phyloP scores from a whole-genome alignment of 2,113 vertebrate genomes.

The Oxyruncus cristatus region DNA sequence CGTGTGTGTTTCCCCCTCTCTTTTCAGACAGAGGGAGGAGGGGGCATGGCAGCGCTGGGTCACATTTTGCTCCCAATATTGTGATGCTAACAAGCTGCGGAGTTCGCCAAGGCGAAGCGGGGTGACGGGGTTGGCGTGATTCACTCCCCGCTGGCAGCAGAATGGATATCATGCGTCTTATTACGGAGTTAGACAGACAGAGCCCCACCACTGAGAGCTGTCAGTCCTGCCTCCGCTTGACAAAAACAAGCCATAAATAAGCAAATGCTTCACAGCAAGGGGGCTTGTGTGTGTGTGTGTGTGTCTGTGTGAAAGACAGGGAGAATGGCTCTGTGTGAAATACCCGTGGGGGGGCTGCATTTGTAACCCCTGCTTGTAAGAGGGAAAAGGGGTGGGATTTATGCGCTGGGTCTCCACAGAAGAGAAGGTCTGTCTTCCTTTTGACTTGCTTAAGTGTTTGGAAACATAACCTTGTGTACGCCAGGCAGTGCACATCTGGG shows the following conservation, averaged over 20 bases:
- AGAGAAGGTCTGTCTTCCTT: neutral
- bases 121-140: conserved; percentile 12
- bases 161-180: conserved; percentile 72
- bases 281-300: neutral
- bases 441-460: neutral
- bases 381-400: conserved; percentile 1
- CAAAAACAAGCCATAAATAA: conserved; percentile 71
- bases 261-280: conserved; percentile 61
- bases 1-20: conserved; percentile 24
- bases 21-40: conserved; percentile 39
- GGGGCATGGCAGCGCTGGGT: conserved; percentile 47
- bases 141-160: conserved; percentile 66
- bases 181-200: conserved; percentile 67
- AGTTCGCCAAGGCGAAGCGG: conserved; percentile 42
- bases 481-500: neutral
- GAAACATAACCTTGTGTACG: neutral
- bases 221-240: conserved; percentile 65
- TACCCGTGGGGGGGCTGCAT: neutral
- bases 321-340: neutral
- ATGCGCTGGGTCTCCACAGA: neutral
- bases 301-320: neutral
- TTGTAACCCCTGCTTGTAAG: neutral
- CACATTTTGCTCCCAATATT: conserved; percentile 67
- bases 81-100: conserved; percentile 69
- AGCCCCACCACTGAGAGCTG: conserved; percentile 68